phyloP scores from a whole-genome alignment of 2,797 vertebrate species.

The Micrastur ruficollis region DNA sequence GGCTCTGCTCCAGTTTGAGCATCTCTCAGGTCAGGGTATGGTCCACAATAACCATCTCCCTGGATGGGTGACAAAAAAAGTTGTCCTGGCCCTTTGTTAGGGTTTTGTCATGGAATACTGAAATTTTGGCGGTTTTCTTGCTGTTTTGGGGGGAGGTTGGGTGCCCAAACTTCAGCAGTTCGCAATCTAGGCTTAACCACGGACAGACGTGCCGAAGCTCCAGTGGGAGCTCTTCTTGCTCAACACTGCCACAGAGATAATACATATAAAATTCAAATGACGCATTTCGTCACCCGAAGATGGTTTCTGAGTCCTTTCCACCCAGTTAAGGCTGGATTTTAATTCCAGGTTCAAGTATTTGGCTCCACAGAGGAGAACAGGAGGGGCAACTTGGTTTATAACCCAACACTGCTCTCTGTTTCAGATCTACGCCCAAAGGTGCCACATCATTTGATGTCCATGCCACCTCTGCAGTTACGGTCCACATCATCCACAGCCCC shows the following conservation, averaged over 20 bases:
- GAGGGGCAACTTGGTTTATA: not conserved
- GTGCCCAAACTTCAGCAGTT: not conserved
- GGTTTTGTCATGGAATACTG: not conserved
- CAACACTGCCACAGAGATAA: not conserved
- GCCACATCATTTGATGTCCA: slow-evolving; percentile 56
- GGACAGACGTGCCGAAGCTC: not conserved
- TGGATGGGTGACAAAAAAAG: accelerated
- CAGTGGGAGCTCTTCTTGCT: not conserved
- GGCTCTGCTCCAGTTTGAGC: not conserved
- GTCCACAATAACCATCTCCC: not conserved
- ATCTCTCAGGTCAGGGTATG: not conserved
- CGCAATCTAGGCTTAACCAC: not conserved
- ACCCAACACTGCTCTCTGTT: not conserved
- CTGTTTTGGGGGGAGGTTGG: not conserved
- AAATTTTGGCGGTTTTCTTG: not conserved
- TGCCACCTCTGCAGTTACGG: slow-evolving; percentile 42
- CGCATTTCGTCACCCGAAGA: not conserved
- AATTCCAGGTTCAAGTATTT: not conserved
- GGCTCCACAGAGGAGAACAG: not conserved
- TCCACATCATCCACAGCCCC: slow-evolving; percentile 29
- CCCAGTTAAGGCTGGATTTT: not conserved
- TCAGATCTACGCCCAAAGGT: slow-evolving; percentile 53
- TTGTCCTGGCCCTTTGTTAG: not conserved
- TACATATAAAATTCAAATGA: not conserved
- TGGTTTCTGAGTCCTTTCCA: not conserved